Evolutionary conservation across 2,888 invertebrate genomes (phyloP), one percentile per base, ranked within the genome.

Genomic region (Disparrhopalites patrizii): DNA sequence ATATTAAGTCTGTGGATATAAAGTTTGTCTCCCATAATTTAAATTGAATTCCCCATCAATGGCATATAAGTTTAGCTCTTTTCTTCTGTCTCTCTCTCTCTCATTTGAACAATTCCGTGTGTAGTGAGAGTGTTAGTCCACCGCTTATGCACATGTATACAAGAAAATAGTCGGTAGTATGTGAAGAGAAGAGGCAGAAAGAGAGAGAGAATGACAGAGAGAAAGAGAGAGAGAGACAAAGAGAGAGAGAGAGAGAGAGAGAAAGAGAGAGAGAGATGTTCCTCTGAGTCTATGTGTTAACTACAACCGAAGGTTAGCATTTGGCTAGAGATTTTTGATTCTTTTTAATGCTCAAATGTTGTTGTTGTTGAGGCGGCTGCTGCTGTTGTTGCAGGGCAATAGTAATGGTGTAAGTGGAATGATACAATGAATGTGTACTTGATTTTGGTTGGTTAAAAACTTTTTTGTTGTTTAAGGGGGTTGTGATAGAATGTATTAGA

Each of bases 401-500:
- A 33, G 31, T 10, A 50, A 47, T 47, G 33, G 36, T 30, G 55
- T 23, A 33, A 20, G 27, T 33, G 20, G 33, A 20, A 54, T 27
- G 25, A 54, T 28, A 54, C 13, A 2, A 20, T 20, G 15, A 3
- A 4, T 28, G 36, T 40, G 20, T 28, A 56, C 23, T 47, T 47
- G 47, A 47, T 47, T 47, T n/a, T 47, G 47, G 47, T 47, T 47
- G 47, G 47, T 47, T 47, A 20, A 20, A n/a, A n/a, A n/a, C n/a
- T n/a, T 52, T 52, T 28, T 54, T 54, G 54, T 54, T 43, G 58
- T 60, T 60, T n/a, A 8, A 54, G 15, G 13, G 13, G 33, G 31
- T 61, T 30, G 50, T 10, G 55, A 55, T 55, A 55, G 33, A 55
- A 55, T 55, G 55, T 55, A 52, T 52, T 52, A 52, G 52, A 56